Conservation (phyloP, 2,113 vertebrate genomes). For the Solea senegalensis region DNA sequence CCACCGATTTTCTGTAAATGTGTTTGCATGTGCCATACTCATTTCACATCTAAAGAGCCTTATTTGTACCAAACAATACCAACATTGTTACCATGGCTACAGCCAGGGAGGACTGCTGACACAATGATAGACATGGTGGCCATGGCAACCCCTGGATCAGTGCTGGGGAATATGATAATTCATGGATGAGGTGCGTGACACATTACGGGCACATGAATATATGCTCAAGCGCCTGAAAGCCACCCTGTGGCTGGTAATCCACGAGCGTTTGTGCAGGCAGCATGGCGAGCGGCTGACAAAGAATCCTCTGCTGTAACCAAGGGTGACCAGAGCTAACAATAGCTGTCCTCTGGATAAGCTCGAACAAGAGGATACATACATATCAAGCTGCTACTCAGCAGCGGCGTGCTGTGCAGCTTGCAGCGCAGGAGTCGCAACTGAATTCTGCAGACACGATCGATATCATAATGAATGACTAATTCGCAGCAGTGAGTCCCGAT, state of each 20-base stretch:
- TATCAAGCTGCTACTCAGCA: conserved; percentile 49
- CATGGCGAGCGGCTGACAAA: conserved; percentile 60
- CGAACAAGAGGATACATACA: conserved; percentile 49
- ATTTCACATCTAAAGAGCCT: conserved; percentile 72
- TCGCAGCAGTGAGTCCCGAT: conserved; percentile 44
- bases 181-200: conserved; percentile 64
- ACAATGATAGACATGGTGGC: conserved; percentile 80
- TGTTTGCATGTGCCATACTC: conserved; percentile 24
- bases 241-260: conserved; percentile 53
- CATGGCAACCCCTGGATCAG: conserved; percentile 81
- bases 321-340: conserved; percentile 71
- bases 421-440: conserved; percentile 21
- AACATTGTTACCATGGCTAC: conserved; percentile 79
- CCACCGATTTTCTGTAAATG: conserved; percentile 10
- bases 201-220: conserved; percentile 65
- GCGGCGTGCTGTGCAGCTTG: not conserved
- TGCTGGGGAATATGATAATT: conserved; percentile 78
- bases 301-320: conserved; percentile 68
- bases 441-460: conserved; percentile 54
- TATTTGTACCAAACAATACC: conserved; percentile 75
- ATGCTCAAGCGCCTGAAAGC: conserved; percentile 52
- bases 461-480: conserved; percentile 59
- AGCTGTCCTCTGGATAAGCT: conserved; percentile 59
- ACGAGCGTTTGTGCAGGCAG: conserved; percentile 51
- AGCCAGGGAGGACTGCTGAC: conserved; percentile 76